These are phyloP conservation scores for Tenodera sinensis DNA, from an alignment of 2,888 invertebrate genomes.

Conservation along the genomic window DNA sequence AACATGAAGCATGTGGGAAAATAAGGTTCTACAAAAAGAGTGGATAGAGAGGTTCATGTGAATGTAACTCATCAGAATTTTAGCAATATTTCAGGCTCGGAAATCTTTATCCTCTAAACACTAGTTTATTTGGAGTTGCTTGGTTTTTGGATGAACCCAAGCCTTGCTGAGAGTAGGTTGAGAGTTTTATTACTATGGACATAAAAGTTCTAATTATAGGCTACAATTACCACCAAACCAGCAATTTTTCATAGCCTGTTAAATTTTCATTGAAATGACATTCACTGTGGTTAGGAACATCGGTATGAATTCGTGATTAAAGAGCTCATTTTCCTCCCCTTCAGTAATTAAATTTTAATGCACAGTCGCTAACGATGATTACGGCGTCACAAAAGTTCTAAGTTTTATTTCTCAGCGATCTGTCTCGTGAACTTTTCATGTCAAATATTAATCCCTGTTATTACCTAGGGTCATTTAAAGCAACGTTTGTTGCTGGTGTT, in stretches of 20 bases:
- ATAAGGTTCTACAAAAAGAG: too few relatives aligned
- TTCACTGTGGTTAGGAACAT: background rate
- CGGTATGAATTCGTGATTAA: background rate
- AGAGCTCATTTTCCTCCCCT: background rate
- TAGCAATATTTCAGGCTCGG: too few relatives aligned
- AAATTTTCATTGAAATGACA: background rate
- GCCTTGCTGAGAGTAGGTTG: too few relatives aligned
- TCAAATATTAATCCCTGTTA: background rate
- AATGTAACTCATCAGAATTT: too few relatives aligned
- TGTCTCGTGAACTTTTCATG: background rate
- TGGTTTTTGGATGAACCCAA: too few relatives aligned
- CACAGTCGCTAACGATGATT: background rate
- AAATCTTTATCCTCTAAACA: too few relatives aligned
- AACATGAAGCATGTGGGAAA: too few relatives aligned
- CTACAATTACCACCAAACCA: too few relatives aligned
- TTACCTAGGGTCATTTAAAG: background rate
- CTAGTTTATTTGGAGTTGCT: too few relatives aligned
- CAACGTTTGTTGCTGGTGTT: background rate
- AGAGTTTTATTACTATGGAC: too few relatives aligned
- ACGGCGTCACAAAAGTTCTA: background rate
- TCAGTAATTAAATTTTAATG: background rate
- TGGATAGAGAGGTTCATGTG: too few relatives aligned
- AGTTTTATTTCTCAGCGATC: background rate
- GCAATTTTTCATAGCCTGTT: background rate
- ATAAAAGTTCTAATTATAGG: too few relatives aligned